phyloP scores from a whole-genome alignment of 92 coral and sea anemone species.

The Siderastrea siderea region DNA sequence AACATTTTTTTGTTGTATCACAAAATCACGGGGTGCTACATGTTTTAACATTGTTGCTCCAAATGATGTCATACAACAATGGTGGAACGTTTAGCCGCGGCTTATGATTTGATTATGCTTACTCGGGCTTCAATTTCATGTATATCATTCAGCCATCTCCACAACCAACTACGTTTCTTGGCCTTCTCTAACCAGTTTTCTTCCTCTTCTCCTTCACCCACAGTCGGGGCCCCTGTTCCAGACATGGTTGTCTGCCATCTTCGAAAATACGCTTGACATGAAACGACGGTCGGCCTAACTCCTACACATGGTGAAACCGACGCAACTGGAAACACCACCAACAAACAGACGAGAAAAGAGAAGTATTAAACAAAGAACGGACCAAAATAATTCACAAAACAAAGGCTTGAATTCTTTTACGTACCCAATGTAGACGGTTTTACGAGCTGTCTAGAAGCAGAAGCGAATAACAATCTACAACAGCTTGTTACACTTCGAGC shows the following conservation, averaged over 20 bases:
- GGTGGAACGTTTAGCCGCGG: no score
- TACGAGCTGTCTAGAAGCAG: conserved; percentile 47
- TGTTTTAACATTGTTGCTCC: no score
- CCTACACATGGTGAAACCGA: conserved; percentile 19
- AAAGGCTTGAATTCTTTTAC: neutral
- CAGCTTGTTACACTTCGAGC: conserved; percentile 56
- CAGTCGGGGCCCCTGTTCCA: conserved; percentile 30
- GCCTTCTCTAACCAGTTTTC: conserved; percentile 85
- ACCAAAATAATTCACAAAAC: neutral
- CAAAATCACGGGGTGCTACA: no score
- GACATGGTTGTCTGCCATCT: conserved; percentile 80
- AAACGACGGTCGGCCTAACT: conserved; percentile 30
- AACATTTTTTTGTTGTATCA: neutral
- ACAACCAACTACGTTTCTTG: conserved; percentile 85
- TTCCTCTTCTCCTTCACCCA: conserved; percentile 62
- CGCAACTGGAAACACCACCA: conserved; percentile 4
- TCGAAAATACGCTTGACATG: conserved; percentile 70
- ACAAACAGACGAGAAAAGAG: neutral
- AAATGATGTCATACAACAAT: no score
- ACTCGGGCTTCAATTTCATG: conserved; percentile 86
- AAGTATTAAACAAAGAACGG: neutral
- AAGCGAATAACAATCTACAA: conserved; percentile 60
- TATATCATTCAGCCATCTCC: conserved; percentile 87
- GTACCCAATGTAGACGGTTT: conserved; percentile 17
- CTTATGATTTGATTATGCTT: neutral